phyloP scores from a whole-genome alignment of 2,797 vertebrate genomes.

The Tolypeutes matacus region DNA sequence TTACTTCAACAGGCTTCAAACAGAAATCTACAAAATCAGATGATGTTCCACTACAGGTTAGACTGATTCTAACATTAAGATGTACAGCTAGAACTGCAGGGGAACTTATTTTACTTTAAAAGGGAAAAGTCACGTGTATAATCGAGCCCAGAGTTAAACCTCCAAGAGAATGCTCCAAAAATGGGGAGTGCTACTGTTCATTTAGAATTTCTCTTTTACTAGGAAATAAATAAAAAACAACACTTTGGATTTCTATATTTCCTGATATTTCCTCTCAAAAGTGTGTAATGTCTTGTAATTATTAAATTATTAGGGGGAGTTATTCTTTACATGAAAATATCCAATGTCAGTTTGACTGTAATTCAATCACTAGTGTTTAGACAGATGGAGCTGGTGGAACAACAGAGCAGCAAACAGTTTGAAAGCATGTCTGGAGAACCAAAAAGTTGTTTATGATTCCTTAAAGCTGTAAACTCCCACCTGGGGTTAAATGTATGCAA shows the following conservation, averaged over 20 bases:
- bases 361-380: neutral
- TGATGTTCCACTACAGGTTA: rapidly evolving
- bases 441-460: neutral
- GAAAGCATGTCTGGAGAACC: neutral
- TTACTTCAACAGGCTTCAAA: neutral
- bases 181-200: neutral
- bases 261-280: neutral
- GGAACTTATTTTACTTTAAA: neutral
- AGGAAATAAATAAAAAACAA: neutral
- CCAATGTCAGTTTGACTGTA: neutral
- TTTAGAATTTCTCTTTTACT: neutral
- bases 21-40: neutral
- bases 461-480: neutral
- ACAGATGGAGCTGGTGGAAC: conserved; percentile 11
- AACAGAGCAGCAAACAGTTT: neutral
- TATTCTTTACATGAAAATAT: neutral
- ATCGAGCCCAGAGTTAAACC: neutral
- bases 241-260: neutral
- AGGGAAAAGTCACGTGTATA: neutral
- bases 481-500: neutral
- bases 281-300: neutral
- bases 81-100: neutral
- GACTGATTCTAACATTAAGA: neutral
- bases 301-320: neutral
- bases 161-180: neutral